These are phyloP conservation scores for Penaeus chinensis DNA, from an alignment of 1,140 invertebrate genomes.

Conservation along the genomic window DNA sequence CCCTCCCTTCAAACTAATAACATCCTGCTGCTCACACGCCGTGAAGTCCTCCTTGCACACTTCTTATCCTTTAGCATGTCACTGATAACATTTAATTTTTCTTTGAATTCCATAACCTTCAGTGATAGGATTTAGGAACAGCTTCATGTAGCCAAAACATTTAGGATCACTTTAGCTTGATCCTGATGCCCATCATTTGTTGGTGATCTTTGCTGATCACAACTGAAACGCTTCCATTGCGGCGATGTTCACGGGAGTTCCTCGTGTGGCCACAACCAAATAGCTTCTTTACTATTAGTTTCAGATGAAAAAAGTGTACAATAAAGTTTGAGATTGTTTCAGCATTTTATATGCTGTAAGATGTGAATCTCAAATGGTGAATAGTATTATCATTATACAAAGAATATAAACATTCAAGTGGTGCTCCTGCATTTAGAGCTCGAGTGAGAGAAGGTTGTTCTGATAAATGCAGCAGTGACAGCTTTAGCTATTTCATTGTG, in stretches of 20 bases:
- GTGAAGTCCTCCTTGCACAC: slow-evolving; percentile 32
- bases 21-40: slow-evolving; percentile 38
- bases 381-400: slow-evolving; percentile 32
- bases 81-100: slow-evolving; percentile 41
- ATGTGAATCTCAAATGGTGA: slow-evolving; percentile 25
- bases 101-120: slow-evolving; percentile 27
- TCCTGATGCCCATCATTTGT: slow-evolving; percentile 28
- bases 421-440: slow-evolving; percentile 49
- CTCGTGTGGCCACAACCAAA: slow-evolving; percentile 36
- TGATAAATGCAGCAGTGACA: slow-evolving; percentile 33
- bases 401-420: slow-evolving; percentile 34
- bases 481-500: slow-evolving; percentile 43
- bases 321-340: slow-evolving; percentile 32
- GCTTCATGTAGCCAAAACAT: slow-evolving; percentile 41
- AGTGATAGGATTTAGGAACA: slow-evolving; percentile 42
- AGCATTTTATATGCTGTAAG: slow-evolving; percentile 29
- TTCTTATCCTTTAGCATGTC: slow-evolving; percentile 35
- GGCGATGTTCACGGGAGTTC: slow-evolving; percentile 28
- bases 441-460: slow-evolving; percentile 28
- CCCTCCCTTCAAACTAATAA: slow-evolving; percentile 31
- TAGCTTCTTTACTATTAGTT: slow-evolving; percentile 39
- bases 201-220: slow-evolving; percentile 42
- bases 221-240: slow-evolving; percentile 40
- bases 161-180: slow-evolving; percentile 34
- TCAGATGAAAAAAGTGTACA: slow-evolving; percentile 30